Conservation (phyloP, 2,888 invertebrate genomes). For the Drosophila putrida region DNA sequence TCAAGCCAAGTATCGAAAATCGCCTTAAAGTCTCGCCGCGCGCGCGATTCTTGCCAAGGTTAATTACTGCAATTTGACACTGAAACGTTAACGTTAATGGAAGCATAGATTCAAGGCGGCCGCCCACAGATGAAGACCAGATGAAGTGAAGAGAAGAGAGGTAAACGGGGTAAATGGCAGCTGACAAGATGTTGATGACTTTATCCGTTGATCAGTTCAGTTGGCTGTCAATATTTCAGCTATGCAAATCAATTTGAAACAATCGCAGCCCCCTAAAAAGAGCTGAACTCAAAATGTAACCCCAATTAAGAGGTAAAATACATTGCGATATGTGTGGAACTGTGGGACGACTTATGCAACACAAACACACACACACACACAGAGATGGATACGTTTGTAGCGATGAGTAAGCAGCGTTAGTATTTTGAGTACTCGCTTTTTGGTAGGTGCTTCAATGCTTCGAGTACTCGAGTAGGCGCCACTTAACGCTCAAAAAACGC, state of each 20-base stretch:
- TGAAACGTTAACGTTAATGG: constrained; percentile 37
- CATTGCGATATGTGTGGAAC: constrained; percentile 9
- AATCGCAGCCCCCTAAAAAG: constrained; percentile 2
- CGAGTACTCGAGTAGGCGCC: constrained; percentile 56
- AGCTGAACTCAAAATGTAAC: constrained; percentile 52
- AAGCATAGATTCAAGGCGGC: constrained; percentile 42
- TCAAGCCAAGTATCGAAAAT: constrained; percentile 61
- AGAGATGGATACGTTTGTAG: not conserved
- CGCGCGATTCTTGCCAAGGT: constrained; percentile 67
- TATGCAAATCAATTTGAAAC: constrained; percentile 44
- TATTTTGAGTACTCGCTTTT: constrained; percentile 42
- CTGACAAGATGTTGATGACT: constrained; percentile 44
- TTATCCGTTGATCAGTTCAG: constrained; percentile 44
- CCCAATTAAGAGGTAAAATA: constrained; percentile 50
- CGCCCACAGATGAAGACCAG: constrained; percentile 33
- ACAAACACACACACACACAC: constrained; percentile 18
- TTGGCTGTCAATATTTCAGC: constrained; percentile 46
- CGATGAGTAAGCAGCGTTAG: constrained; percentile 53
- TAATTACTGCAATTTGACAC: constrained; percentile 62
- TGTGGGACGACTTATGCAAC: constrained; percentile 55
- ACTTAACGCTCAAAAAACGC: constrained; percentile 43
- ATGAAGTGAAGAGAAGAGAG: not conserved
- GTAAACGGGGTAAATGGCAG: constrained; percentile 2
- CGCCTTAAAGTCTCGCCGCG: constrained; percentile 57
- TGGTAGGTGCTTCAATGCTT: constrained; percentile 44